Base-by-base conservation (phyloP, 1,140 invertebrate species). In the Pomacea maculata region DNA sequence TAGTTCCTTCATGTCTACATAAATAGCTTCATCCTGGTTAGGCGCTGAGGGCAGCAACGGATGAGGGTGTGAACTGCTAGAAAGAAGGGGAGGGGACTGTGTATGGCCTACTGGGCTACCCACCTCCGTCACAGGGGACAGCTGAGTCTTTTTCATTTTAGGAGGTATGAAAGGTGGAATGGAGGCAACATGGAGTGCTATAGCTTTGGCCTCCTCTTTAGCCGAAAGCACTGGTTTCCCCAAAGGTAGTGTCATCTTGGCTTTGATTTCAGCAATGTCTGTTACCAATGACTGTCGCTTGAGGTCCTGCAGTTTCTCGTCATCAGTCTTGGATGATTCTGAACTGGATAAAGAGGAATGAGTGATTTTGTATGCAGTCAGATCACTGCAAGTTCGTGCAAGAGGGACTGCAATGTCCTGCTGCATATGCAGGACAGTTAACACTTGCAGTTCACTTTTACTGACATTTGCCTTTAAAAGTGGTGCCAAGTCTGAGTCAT, bases 141-240 rank as follows among this genome's bases (percentile, higher is more conserved):
- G 68, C 34, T 81, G 87, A 64, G 87, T 86, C 52, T 73, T 82
- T 80, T 87, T 89, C 63, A 82, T 84, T 83, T 90, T 90, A 25
- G 89, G 89, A 78, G 89, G 89, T 61, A 90, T 83, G 75, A 87
- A 86, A 73, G 89, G 89, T 79, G 89, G 85, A 55, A 88, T 71
- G 25, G 86, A 82, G 25, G 79, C 78, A 57, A 87, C 85, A 79
- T 87, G 84, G 19, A 83, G 82, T 63, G 86, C 88, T 71, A 89
- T 88, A 14, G 86, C 87, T 79, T 83, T 84, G 25, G 88, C 88
- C 78, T 89, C 82, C 64, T 89, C 86, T 57, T 83, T 80, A 6
- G 88, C 84, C 14, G 85, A 78, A 63, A 75, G 14, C 82, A 84
- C 81, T 52, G 82, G 80, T 14, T 84, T 76, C 64, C 54, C 67